These are phyloP conservation scores for Pteronotus mesoamericanus DNA, from an alignment of 2,797 vertebrate genomes.

Conservation along the genomic window DNA sequence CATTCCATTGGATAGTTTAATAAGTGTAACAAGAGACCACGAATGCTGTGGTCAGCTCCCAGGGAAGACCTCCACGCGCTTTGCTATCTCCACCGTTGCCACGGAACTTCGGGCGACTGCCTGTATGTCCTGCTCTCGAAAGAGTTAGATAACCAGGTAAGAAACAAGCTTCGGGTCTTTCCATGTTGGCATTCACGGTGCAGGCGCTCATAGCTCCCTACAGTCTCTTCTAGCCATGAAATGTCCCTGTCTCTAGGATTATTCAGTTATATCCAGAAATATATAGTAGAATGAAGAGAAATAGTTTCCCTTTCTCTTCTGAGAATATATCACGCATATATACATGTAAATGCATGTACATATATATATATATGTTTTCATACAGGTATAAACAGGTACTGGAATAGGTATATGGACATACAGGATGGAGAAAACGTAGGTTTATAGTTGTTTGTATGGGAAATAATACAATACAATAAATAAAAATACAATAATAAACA, in stretches of 20 bases:
- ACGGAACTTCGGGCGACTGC: neutral
- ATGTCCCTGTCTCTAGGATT: neutral
- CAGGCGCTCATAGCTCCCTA: neutral
- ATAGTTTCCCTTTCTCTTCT: neutral
- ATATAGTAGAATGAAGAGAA: neutral
- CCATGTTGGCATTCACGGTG: neutral
- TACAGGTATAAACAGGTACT: neutral
- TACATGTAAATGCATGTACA: no score
- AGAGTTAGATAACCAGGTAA: neutral
- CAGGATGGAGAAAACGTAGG: neutral
- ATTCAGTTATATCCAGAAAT: neutral
- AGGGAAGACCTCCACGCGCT: neutral
- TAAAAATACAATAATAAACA: no score
- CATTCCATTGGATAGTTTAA: neutral
- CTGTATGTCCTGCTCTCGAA: neutral
- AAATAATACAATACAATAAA: no score
- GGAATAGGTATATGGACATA: neutral
- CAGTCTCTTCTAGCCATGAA: neutral
- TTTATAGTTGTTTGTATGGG: neutral
- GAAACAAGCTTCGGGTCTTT: neutral
- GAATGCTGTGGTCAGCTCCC: neutral
- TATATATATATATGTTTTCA: neutral
- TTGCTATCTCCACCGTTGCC: no score
- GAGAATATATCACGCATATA: neutral
- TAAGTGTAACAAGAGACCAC: neutral